phyloP scores from a whole-genome alignment of 2,888 invertebrate species.

The Scaptomyza flava region DNA sequence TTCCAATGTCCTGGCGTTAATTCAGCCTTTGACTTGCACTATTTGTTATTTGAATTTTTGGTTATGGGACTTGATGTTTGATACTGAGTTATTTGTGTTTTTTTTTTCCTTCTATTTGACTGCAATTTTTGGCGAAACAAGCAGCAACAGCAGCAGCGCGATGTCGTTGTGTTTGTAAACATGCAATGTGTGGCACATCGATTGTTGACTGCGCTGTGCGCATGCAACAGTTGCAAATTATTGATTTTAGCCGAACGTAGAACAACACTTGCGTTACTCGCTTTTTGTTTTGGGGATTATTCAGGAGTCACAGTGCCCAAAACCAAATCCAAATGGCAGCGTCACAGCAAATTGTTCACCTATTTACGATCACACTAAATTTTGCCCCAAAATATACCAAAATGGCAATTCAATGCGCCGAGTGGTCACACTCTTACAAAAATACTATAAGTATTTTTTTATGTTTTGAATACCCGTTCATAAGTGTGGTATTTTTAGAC shows the following conservation, averaged over 20 bases:
- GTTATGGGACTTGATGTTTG: constrained; percentile 19
- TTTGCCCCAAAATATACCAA: constrained; percentile 46
- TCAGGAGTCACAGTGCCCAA: constrained; percentile 45
- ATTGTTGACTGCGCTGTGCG: constrained; percentile 39
- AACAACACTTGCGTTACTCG: constrained; percentile 29
- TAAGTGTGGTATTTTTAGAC: neutral
- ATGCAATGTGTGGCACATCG: constrained; percentile 63
- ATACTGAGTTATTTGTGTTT: constrained; percentile 12
- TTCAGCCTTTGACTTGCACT: constrained; percentile 4
- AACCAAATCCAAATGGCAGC: constrained; percentile 59
- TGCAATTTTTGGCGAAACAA: constrained; percentile 55
- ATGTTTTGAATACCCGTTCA: constrained; percentile 16
- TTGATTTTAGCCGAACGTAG: constrained; percentile 26
- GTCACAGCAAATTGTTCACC: constrained; percentile 60
- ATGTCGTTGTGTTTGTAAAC: constrained; percentile 61
- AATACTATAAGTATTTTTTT: constrained; percentile 1
- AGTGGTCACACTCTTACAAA: constrained; percentile 36
- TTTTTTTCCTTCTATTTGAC: constrained; percentile 25
- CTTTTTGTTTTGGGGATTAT: constrained; percentile 42
- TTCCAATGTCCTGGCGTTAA: constrained; percentile 20
- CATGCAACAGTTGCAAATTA: constrained; percentile 54
- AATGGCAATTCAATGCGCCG: constrained; percentile 4
- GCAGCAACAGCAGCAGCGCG: constrained; percentile 27
- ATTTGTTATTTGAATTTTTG: neutral
- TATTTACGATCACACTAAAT: constrained; percentile 58